Evolutionary conservation across 2,888 invertebrate species (phyloP), one percentile per base, ranked within the genome.

Genomic region (Hydraecia micacea): DNA sequence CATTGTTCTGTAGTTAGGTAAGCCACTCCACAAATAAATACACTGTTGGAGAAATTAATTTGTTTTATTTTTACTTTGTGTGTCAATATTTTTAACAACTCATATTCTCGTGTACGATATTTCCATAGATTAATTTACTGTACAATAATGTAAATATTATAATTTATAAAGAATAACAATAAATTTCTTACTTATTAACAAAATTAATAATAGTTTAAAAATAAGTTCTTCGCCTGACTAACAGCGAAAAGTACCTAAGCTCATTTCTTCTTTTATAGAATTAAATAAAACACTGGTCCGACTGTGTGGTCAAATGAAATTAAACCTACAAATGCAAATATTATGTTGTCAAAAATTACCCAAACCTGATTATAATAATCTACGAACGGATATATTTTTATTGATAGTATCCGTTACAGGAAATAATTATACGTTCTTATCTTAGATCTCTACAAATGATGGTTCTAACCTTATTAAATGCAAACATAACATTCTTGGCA

Each of bases 1-100:
- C 94, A 94, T 94, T 95, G 95, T 96, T 96, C 95, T 93, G 93
- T 96, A 96, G 94, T 89, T 95, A 94, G 91, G 90, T 94, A 94
- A 94, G 93, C 58, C 72, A 89, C 93, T 94, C 94, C 94, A 91
- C 90, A 94, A 84, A 95, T 95, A 96, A 96, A 96, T 94, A 95
- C 92, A 93, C 90, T 87, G 92, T 93, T 93, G 95, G 94, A 94
- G 94, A 91, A 85, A 88, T 79, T 81, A 65, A 32, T 58, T 88
- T 80, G 90, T 95, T 95, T 95, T 92, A 93, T 94, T 94, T 89
- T 42, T 36, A 11, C 13, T 52, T 68, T 32, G 8, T 15, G 15
- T 32, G 18, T 70, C 36, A 36, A 36, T 18, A 55, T 70, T 52
- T 52, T 70, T 25, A 18, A 49, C 15, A 49, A 55, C 6, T 63